phyloP scores from a whole-genome alignment of 2,113 vertebrate species.

The Leptodactylus fuscus region DNA sequence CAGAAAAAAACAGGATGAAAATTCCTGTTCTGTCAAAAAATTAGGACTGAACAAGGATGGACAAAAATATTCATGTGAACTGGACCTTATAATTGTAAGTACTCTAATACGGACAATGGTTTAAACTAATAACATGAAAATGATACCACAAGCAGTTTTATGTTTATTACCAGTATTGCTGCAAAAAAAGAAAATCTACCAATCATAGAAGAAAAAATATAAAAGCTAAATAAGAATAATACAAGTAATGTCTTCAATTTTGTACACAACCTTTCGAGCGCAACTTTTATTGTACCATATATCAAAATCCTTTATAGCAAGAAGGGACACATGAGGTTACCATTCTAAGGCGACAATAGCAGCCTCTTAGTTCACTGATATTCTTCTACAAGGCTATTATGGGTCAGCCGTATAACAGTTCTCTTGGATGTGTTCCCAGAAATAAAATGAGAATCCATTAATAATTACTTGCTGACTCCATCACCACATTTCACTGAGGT shows the following conservation, averaged over 20 bases:
- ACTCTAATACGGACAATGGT: too few relatives aligned
- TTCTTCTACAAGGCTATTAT: neutral
- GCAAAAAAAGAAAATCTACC: neutral
- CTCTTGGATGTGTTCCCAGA: constrained; percentile 16
- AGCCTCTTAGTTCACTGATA: constrained; percentile 21
- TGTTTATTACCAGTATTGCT: neutral
- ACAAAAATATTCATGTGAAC: too few relatives aligned
- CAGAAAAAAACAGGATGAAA: too few relatives aligned
- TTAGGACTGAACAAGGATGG: too few relatives aligned
- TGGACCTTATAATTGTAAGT: too few relatives aligned
- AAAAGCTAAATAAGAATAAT: neutral
- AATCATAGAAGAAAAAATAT: neutral
- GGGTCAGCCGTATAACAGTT: neutral
- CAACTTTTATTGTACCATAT: neutral
- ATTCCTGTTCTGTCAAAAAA: too few relatives aligned
- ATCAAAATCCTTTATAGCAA: neutral
- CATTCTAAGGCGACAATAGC: neutral
- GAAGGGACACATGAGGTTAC: neutral
- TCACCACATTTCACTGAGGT: neutral
- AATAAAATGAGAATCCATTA: constrained; percentile 23
- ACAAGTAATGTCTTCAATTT: constrained; percentile 21
- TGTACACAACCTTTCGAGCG: neutral
- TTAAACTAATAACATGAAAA: too few relatives aligned
- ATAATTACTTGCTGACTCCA: constrained; percentile 26
- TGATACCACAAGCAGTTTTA: too few relatives aligned